Conservation (phyloP, 1,140 invertebrate genomes). For the Ips nitidus region DNA sequence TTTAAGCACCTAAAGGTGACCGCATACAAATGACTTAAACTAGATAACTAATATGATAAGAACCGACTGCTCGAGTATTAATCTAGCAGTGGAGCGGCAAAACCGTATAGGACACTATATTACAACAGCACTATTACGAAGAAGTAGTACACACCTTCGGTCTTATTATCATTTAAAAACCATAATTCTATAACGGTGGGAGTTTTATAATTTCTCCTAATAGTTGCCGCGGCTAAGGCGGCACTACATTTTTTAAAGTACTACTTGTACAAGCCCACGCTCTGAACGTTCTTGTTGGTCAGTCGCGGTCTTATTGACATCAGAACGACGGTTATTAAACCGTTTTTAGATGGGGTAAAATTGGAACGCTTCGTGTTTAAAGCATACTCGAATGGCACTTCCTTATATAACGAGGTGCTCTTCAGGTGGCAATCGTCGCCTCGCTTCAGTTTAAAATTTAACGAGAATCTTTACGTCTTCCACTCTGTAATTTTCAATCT, state of each 20-base stretch:
- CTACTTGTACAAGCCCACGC: slow-evolving; percentile 21
- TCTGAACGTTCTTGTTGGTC: neutral
- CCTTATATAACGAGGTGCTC: too few relatives aligned
- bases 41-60: slow-evolving; percentile 13
- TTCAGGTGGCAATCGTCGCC: too few relatives aligned
- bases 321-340: too few relatives aligned
- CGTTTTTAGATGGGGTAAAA: too few relatives aligned
- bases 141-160: slow-evolving; percentile 30
- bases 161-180: slow-evolving; percentile 36
- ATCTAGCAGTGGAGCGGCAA: slow-evolving; percentile 5
- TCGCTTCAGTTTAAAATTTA: too few relatives aligned
- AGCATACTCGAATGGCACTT: too few relatives aligned
- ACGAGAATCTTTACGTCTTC: too few relatives aligned
- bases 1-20: neutral
- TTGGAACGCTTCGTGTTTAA: too few relatives aligned
- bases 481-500: too few relatives aligned
- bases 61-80: slow-evolving; percentile 15
- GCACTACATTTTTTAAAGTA: slow-evolving; percentile 8
- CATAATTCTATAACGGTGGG: slow-evolving; percentile 35
- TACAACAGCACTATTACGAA: slow-evolving; percentile 28
- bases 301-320: neutral
- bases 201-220: slow-evolving; percentile 36
- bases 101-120: slow-evolving; percentile 27
- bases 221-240: slow-evolving; percentile 14
- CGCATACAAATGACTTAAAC: slow-evolving; percentile 1